Conservation (phyloP, 2,113 vertebrate species). For the Athene noctua region DNA sequence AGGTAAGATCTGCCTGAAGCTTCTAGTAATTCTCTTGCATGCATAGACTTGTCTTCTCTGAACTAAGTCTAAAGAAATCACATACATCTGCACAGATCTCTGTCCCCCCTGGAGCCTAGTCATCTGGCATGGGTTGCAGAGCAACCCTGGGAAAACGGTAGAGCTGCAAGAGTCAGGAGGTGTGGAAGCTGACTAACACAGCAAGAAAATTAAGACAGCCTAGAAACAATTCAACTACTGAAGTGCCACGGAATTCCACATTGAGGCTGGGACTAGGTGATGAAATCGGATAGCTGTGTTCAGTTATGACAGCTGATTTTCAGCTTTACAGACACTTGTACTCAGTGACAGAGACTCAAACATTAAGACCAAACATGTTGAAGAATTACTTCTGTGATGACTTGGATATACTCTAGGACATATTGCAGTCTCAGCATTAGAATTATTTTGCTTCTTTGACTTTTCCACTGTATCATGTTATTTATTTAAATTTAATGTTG, state of each 20-base stretch:
- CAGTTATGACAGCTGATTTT: neutral
- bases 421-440: neutral
- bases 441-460: neutral
- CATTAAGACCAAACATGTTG: neutral
- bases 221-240: neutral
- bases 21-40: neutral
- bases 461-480: neutral
- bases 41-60: neutral
- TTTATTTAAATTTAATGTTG: neutral
- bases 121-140: neutral
- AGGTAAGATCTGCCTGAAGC: neutral
- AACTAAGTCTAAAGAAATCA: neutral
- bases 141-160: neutral
- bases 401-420: neutral
- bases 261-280: neutral
- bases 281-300: neutral
- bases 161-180: neutral
- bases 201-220: neutral
- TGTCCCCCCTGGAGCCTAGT: accelerated
- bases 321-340: neutral
- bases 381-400: neutral
- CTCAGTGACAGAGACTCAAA: neutral
- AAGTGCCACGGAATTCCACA: neutral
- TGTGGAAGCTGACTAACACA: neutral
- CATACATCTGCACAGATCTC: accelerated